Base-by-base conservation (phyloP, 2,113 vertebrate species). In the Zootoca vivipara region DNA sequence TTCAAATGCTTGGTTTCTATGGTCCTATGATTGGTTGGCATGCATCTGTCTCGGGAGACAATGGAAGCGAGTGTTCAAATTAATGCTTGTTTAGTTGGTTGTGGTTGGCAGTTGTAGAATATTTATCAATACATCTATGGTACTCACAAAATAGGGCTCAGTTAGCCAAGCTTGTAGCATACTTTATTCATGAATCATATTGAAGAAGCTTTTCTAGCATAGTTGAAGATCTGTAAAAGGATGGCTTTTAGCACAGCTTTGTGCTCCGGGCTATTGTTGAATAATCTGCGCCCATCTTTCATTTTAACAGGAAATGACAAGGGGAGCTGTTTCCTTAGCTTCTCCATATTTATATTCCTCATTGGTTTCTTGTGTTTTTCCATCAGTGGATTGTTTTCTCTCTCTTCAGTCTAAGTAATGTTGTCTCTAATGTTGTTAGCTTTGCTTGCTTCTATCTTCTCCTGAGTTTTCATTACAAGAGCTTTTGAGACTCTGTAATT, bases 201-300 rank as follows among this genome's bases (percentile, higher is more conserved):
- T 74, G 13, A 52, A 87, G 87, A 84, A 86, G 1, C 65, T 87
- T 80, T 89, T 69, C 38, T 92, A 10, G 42, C 86, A 93, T 86
- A 52, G 0, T 10, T 72, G 13, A 75, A 70, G 86, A 91, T 33
- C 73, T 92, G 22, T 56, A 22, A 8, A 83, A 22, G n/a, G 30
- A 46, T 87, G 18, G n/a, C 38, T 89, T 79, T 35, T 40, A 75
- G 22, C 12, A 86, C 90, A 3, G 7, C 26, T 86, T 58, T 82
- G 82, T 85, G 12, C 26, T 67, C 13, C 42, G 52, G 67, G 18
- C 3, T 70, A 82, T 91, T 83, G 15, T 33, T 89, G 62, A 26
- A 88, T 79, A 80, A 80, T 46, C 2, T 58, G 1, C 30, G 2
- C 46, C 1, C 35, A 7, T 75, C 33, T 78, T 90, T 89, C 7